Base-by-base conservation (phyloP, 2,113 vertebrate genomes). In the Pachycephala philippinensis region DNA sequence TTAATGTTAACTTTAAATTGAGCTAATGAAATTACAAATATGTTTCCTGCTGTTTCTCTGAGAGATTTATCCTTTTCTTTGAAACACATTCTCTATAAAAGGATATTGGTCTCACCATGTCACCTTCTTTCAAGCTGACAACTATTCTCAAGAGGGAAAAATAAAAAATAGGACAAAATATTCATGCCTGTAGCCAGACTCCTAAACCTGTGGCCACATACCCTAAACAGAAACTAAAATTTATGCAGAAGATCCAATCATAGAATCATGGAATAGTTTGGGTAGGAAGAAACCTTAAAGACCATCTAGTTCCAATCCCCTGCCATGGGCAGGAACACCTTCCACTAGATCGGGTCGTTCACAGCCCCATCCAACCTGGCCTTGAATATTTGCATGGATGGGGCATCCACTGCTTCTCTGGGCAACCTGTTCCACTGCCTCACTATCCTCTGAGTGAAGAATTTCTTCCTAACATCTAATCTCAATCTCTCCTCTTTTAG, bases 1-100 rank as follows among this genome's bases (percentile, higher is more conserved):
- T 93, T 89, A 79, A 44, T 71, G 91, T 94, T 95, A 94, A 87
- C 60, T 65, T 97, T 95, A 97, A 95, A 87, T 85, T 93, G 56
- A 85, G 57, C 56, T 95, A 97, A 96, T 78, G n/a, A 97, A 93
- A 61, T 53, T 37, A 88, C 47, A 82, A 95, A 80, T 27, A 76
- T 84, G 44, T 68, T 90, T 93, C 87, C 80, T 75, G 68, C 20
- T 85, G 6, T 84, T 96, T 94, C 60, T 92, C 79, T 66, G n/a
- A 88, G 80, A 93, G 68, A 90, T 69, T 86, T 93, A 70, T 74
- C 37, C 47, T 96, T 95, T 96, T 76, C 92, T 97, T 94, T 96
- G 59, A 96, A 97, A 96, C 44, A 76, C 16, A n/a, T 76, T 76
- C 45, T 93, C 84, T 54, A 44, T 93, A 77, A 96, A 96, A 96